Evolutionary conservation across 2,113 vertebrate species (phyloP), one percentile per base, ranked within the genome.

Genomic region (Lagopus muta): DNA sequence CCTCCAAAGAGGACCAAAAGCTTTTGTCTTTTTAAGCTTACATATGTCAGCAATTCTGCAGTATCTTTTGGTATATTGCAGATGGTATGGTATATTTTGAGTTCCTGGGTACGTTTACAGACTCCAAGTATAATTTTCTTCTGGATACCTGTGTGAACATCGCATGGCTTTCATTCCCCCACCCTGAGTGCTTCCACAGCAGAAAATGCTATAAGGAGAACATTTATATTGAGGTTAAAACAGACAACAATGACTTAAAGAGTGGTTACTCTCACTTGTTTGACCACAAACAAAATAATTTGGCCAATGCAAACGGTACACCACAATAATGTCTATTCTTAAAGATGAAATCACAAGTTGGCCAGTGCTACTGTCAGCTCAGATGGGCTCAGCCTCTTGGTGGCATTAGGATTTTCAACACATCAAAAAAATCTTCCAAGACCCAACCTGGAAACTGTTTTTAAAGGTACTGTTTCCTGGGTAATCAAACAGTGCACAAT

Each of bases 401-500:
- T 42, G 11, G 30, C 58, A 93, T 42, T 6, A 47, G 60, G 80
- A 83, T 52, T 48, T 45, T 24, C 27, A 74, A 74, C 18, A 25
- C 38, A 38, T 0, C 1, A 21, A 58, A 40, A 90, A 24, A 0
- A 5, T 50, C 48, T 62, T 52, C 55, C 62, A 88, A 70, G 13
- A 27, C n/a, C 17, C 15, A 55, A 82, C 8, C 5, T 65, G 43
- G 52, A 72, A 85, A 69, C 21, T 43, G 34, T 4, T 84, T 78
- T 4, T 42, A 94, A 84, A 84, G 32, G 27, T 60, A 28, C 32
- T 55, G 50, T 32, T 86, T 47, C 25, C 40, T 77, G 19, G 18
- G 4, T 50, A 83, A 58, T 38, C 20, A 66, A 82, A 76, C 0
- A 0, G 32, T 25, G 40, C 58, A 82, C 0, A 0, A 65, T 1